Base-by-base conservation (phyloP, 2,113 vertebrate genomes). In the Neodon shergylaensis region DNA sequence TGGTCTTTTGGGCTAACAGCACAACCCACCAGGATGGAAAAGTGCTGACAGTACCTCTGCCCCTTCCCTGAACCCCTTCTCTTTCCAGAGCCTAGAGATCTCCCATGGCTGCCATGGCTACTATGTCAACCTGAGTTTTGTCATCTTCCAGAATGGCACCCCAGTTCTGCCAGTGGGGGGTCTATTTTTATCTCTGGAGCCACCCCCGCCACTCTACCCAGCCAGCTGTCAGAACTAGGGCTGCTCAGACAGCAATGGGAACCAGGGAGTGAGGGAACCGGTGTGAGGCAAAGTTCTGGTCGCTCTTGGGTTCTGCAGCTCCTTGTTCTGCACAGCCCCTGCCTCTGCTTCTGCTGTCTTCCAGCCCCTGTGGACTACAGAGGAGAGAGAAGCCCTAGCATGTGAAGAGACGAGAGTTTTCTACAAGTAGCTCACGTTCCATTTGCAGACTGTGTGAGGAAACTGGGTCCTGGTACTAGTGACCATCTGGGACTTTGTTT, bases 161-260 rank as follows among this genome's bases (percentile, higher is more conserved):
- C 72, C 65, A 95, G 88, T 87, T 96, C 95, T 97, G 92, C 94
- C 92, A 88, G 90, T 88, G 95, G 77, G 91, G 97, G 97, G 91
- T 39, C 58, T 98, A 96, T 98, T 98, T 98, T 97, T 97, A 96
- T 96, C 94, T 92, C 63, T 82, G 76, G 82, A 97, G 97, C 97
- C 97, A 94, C 97, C 97, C 96, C 97, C 92, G 92, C 97, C 91
- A 61, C 97, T 81, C n/a, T 96, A 96, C 95, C 97, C 92, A 97
- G 94, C 94, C 97, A 97, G 97, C 97, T 82, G 94, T 89, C 94
- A 70, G 86, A 92, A 91, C 58, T 61, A 47, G 89, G 81, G 77
- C 94, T 97, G 96, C 81, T 79, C 72, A 16, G 87, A 74, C 16
- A 92, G 95, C 90, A 52, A 28, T 86, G 91, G 83, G 84, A 92